These are phyloP conservation scores for Bergia puertoricense DNA, from an alignment of 92 coral and sea anemone genomes.

Conservation along the genomic window DNA sequence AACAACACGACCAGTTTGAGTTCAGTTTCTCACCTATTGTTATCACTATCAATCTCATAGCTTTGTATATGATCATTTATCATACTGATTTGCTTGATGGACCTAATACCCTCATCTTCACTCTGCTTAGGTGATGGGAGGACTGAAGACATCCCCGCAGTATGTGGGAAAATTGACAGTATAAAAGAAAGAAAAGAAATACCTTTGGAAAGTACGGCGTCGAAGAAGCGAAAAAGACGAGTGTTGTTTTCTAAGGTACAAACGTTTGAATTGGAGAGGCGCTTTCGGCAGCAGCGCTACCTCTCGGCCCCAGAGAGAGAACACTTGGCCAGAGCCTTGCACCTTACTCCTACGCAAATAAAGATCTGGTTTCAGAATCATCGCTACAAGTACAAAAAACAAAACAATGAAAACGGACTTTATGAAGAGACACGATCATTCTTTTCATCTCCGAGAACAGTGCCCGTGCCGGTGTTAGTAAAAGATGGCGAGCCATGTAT, in stretches of 20 bases:
- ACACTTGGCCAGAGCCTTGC: constrained; percentile 34
- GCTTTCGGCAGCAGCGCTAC: constrained; percentile 48
- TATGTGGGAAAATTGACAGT: background rate
- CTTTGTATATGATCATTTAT: constrained; percentile 17
- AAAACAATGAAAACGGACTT: constrained; percentile 37
- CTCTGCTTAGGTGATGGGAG: constrained; percentile 19
- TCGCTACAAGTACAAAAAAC: constrained; percentile 50
- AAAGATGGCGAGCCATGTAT: constrained; percentile 71
- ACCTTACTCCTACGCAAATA: constrained; percentile 50
- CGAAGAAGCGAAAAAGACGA: constrained; percentile 43
- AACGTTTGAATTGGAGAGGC: constrained; percentile 40
- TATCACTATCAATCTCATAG: background rate
- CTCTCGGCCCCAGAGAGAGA: constrained; percentile 49
- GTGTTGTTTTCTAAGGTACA: constrained; percentile 45
- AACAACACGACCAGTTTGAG: background rate
- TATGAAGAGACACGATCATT: constrained; percentile 47
- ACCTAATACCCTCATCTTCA: background rate
- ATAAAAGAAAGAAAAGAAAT: constrained; percentile 22
- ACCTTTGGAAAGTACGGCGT: constrained; percentile 17
- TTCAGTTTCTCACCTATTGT: constrained; percentile 6
- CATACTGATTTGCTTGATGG: background rate
- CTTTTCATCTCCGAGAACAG: constrained; percentile 59
- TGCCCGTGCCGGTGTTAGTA: constrained; percentile 74
- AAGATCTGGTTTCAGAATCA: constrained; percentile 55
- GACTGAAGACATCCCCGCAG: constrained; percentile 11